phyloP scores from a whole-genome alignment of 2,797 vertebrate genomes.

The Podargus strigoides region DNA sequence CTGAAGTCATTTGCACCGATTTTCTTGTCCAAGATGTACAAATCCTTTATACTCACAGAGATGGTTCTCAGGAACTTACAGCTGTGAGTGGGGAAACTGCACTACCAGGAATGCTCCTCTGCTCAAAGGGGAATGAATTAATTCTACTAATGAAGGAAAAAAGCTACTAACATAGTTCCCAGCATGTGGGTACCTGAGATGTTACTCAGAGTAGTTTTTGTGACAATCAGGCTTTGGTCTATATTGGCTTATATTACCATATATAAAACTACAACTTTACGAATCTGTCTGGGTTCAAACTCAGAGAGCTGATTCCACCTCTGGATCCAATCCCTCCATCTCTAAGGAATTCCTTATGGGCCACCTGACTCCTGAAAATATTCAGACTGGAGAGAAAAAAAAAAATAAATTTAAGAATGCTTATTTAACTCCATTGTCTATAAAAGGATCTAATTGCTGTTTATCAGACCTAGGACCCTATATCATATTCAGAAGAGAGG shows the following conservation, averaged over 20 bases:
- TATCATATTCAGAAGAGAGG: background rate
- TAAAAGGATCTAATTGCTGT: background rate
- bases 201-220: background rate
- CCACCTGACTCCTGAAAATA: background rate
- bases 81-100: background rate
- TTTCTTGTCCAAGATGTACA: background rate
- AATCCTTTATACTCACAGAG: background rate
- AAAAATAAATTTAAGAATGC: background rate
- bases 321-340: background rate
- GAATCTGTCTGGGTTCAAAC: background rate
- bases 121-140: background rate
- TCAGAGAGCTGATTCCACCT: background rate
- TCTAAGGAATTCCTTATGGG: background rate
- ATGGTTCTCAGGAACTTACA: background rate
- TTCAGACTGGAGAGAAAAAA: background rate
- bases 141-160: background rate
- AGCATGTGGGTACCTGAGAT: background rate
- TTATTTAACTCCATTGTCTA: background rate
- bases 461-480: background rate
- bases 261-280: fast-evolving
- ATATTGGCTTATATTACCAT: background rate
- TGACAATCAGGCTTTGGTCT: background rate
- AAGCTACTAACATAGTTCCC: background rate
- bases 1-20: background rate
- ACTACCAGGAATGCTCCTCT: background rate